Evolutionary conservation across 2,888 invertebrate species (phyloP), one percentile per base, ranked within the genome.

Genomic region (Sphinx pinastri): DNA sequence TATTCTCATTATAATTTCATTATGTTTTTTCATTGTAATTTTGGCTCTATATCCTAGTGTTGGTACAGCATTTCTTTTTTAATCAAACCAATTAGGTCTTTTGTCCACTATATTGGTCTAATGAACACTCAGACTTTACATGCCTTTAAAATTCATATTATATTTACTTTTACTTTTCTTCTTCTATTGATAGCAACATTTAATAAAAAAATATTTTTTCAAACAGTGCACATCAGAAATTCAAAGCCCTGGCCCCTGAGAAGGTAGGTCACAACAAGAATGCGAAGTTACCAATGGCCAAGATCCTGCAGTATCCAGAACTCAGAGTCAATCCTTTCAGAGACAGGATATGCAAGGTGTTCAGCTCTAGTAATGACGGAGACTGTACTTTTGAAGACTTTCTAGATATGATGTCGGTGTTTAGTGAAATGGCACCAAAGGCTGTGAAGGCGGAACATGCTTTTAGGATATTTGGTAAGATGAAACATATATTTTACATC

Each of bases 351-450:
- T 98, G 98, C 83, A 97, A 97, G 87, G 97, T 98, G n/a, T 97
- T 98, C 80, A 97, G 97, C 85, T 97, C 97, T 0, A 97, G 96
- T 85, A 97, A 97, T 76, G 97, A 97, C 87, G 98, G 98, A 6
- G 97, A 98, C 86, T 97, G 98, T 86, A 98, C 98, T 0, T 99
- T 99, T 91, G 98, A 99, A 89, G 99, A 99, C 88, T 99, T 98
- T 84, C 94, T 99, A 4, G 99, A 99, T 83, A 98, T 99, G 98
- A 98, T 99, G 97, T 98, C 98, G 0, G 98, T 98, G 19, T 98
- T 99, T 80, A 98, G 98, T 85, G 98, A 98, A 81, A 96, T 96
- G 81, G 98, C 99, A 11, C 98, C 99, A 0, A 97, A 98, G 80
- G 97, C 97, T 75, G 97, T 99, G 0, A 99, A 99, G 89, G 97